Evolutionary conservation across 2,797 vertebrate genomes (phyloP), one percentile per base, ranked within the genome.

Genomic region (Helostoma temminkii): DNA sequence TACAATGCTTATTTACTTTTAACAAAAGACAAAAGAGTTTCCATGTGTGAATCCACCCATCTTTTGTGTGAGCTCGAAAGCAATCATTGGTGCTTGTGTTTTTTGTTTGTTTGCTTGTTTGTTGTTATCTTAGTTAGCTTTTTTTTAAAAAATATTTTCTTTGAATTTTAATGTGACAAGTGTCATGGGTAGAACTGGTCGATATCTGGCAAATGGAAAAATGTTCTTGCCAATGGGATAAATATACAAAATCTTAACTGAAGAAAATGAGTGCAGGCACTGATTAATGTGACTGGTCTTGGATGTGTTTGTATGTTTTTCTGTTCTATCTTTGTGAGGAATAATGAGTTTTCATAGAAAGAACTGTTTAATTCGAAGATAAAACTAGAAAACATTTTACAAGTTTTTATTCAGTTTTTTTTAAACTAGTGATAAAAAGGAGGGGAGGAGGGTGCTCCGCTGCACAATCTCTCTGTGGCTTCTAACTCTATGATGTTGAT

Each of bases 251-350:
- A 25, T 53, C 11, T 45, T 5, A 52, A 49, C 41, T 28, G 28
- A 11, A 37, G 22, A 37, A 55, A 39, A 56, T 69, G 41, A 66
- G 68, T 41, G n/a, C 21, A 43, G 15, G 47, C 18, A 39, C 39
- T 39, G 57, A 69, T 46, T 75, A 53, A 81, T 57, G 48, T 46
- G 46, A 24, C 52, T n/a, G n/a, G n/a, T n/a, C n/a, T n/a, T n/a
- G n/a, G n/a, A 56, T 47, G 36, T 15, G 56, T 26, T 46, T 55
- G 19, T 52, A 47, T 61, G 14, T 47, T 50, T 41, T 60, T 2
- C 14, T 59, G 8, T 14, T 10, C 9, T 42, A 32, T 45, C 10
- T 39, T 24, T 67, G 26, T 34, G 45, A 47, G 39, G 42, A 60
- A n/a, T n/a, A 28, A 32, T 42, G 15, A 14, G 18, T 37, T 54